phyloP scores from a whole-genome alignment of 2,797 vertebrate genomes.

The Menidia menidia region DNA sequence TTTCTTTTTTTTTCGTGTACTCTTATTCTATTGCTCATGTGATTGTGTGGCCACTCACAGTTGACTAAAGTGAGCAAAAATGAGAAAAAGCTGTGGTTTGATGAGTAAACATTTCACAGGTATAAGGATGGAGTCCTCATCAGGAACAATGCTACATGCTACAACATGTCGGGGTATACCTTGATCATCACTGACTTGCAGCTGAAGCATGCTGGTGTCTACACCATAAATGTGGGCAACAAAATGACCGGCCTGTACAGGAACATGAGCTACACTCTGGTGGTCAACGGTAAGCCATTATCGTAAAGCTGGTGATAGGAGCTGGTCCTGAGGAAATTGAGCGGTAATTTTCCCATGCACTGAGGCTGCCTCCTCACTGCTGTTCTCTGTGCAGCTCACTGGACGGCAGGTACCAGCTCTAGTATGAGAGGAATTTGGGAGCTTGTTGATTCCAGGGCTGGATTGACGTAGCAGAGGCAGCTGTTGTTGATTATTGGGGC shows the following conservation, averaged over 20 bases:
- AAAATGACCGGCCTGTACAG: constrained; percentile 74
- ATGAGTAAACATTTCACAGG: constrained; percentile 71
- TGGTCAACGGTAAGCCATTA: constrained; percentile 83
- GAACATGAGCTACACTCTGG: constrained; percentile 87
- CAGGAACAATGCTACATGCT: constrained; percentile 83
- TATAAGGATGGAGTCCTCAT: constrained; percentile 87
- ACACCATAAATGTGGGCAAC: constrained; percentile 85
- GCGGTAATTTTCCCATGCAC: constrained; percentile 13
- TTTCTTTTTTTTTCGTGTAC: too few species aligned
- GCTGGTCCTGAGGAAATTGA: constrained; percentile 54
- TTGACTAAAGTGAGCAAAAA: not conserved
- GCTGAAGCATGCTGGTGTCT: constrained; percentile 85
- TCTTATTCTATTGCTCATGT: not conserved
- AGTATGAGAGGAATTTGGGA: constrained; percentile 79
- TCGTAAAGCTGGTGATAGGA: constrained; percentile 32
- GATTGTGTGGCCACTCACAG: not conserved
- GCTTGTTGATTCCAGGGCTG: constrained; percentile 76
- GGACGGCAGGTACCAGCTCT: constrained; percentile 78
- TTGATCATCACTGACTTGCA: constrained; percentile 84
- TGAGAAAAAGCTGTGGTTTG: too few species aligned
- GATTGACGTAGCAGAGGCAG: constrained; percentile 78
- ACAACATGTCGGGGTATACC: constrained; percentile 71
- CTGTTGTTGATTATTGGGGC: constrained; percentile 83
- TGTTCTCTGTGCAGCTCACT: constrained; percentile 45
- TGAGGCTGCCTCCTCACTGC: constrained; percentile 25